Evolutionary conservation across 1,140 invertebrate species (phyloP).

Genomic region (Proales similis): DNA sequence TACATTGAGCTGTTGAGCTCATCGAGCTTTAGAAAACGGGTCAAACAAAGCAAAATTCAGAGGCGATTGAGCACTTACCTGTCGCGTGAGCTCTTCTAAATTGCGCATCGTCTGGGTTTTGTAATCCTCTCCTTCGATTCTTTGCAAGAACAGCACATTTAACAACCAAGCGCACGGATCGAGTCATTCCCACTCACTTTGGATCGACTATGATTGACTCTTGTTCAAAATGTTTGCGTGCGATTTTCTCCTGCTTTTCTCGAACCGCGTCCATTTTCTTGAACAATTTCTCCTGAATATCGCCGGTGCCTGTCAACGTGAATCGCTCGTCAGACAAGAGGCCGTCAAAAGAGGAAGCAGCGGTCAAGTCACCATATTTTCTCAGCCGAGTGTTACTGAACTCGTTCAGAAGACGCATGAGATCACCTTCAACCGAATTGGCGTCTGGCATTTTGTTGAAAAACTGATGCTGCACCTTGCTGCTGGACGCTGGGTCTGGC

Average conservation of each 20-base stretch:
- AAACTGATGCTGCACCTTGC: conserved; percentile 35
- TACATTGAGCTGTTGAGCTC: conserved; percentile 36
- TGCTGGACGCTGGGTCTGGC: too few relatives aligned
- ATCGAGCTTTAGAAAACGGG: background rate
- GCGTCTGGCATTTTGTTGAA: conserved; percentile 27
- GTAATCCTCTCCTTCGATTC: conserved; percentile 31
- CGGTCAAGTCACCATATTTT: conserved; percentile 26
- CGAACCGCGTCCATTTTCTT: conserved; percentile 37
- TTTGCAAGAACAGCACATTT: conserved; percentile 5
- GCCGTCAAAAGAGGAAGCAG: too few relatives aligned
- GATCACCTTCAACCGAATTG: conserved; percentile 30
- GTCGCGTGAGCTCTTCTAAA: conserved; percentile 24
- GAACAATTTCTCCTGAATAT: conserved; percentile 33
- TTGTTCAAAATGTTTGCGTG: conserved; percentile 35
- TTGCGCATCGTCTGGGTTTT: conserved; percentile 35
- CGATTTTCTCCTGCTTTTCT: conserved; percentile 34
- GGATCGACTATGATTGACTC: conserved; percentile 13
- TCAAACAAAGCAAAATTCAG: background rate
- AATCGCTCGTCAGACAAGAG: too few relatives aligned
- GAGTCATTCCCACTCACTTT: too few relatives aligned
- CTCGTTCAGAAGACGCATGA: conserved; percentile 29
- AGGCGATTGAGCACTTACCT: background rate
- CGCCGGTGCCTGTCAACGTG: conserved; percentile 12
- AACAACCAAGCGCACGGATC: too few relatives aligned
- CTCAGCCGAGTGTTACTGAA: conserved; percentile 31